Evolutionary conservation across 2,797 vertebrate genomes (phyloP).

Genomic region (Zenarchopterus dispar): DNA sequence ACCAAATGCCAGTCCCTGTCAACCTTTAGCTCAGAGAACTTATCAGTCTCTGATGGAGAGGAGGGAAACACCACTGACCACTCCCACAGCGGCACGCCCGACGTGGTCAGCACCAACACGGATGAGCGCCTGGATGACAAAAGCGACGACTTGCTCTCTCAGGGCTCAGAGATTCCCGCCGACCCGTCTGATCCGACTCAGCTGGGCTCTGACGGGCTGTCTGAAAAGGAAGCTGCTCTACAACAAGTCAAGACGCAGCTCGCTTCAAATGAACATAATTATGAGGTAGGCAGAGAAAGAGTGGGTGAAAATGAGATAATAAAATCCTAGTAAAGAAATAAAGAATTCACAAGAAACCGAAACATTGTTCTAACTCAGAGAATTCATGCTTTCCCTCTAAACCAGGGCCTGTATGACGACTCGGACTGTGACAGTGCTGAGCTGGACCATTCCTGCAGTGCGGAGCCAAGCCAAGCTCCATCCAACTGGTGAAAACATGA

Average conservation of each 20-base stretch:
- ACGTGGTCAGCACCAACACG: constrained; percentile 95
- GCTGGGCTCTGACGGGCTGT: constrained; percentile 79
- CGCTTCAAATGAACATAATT: constrained; percentile 81
- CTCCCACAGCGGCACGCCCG: constrained; percentile 93
- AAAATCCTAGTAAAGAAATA: background rate
- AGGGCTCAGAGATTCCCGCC: constrained; percentile 92
- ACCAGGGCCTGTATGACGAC: constrained; percentile 83
- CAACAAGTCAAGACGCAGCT: constrained; percentile 86
- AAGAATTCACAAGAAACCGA: background rate
- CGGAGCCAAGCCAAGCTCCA: constrained; percentile 82
- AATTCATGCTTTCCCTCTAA: constrained; percentile 21
- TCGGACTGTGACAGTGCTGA: constrained; percentile 92
- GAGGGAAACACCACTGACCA: constrained; percentile 96
- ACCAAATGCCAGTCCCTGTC: constrained; percentile 94
- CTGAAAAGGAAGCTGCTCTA: constrained; percentile 85
- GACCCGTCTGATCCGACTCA: constrained; percentile 83
- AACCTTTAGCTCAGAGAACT: constrained; percentile 95
- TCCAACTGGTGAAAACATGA: constrained; percentile 84
- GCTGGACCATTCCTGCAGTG: constrained; percentile 88
- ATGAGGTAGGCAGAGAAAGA: constrained; percentile 70
- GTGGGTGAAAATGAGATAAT: no score
- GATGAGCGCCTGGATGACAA: constrained; percentile 92
- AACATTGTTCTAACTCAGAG: background rate
- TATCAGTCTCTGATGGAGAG: constrained; percentile 90
- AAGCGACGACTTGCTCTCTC: constrained; percentile 91